Base-by-base conservation (phyloP, 2,888 invertebrate genomes). In the Proisotoma minuta region DNA sequence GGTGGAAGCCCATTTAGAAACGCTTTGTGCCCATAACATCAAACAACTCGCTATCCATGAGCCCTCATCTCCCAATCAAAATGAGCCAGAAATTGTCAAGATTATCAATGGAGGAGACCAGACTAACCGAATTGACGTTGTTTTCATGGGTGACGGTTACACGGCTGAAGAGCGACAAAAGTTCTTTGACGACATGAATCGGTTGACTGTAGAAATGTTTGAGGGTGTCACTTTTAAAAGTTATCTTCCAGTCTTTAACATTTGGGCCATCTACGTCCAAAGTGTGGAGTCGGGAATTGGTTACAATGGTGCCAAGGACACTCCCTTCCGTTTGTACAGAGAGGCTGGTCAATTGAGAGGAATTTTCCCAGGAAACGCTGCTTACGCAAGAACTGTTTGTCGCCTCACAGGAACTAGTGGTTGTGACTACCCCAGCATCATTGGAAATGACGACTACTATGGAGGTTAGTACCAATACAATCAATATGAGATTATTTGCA, bases 391-490 rank as follows among this genome's bases (percentile, higher is more conserved):
- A 43, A 43, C 43, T 4, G 43, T 62, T 8, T 65, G 59, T 29
- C 52, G 47, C 20, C 20, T 69, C 18, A 65, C 63, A 12, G 69
- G 69, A 12, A 22, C 49, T 15, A 39, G 51, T 18, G 69, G 66
- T 4, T 69, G 69, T 47, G 69, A 69, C 26, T 69, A 63, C 47
- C 69, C 69, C 0, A 61, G 59, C 23, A 5, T 69, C 1, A 65
- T 69, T 49, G 69, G 60, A 2, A 69, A 69, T 28, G 69, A 69
- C 47, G 63, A 69, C 43, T 69, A 60, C 26, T 69, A 69, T 29
- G 34, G 34, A n/a, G n/a, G n/a, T n/a, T n/a, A n/a, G n/a, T n/a
- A n/a, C n/a, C n/a, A n/a, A n/a, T n/a, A n/a, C n/a, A n/a, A n/a
- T n/a, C n/a, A n/a, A n/a, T n/a, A n/a, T n/a, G n/a, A n/a, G n/a